Percentiles rank a stretch among this genome's conserved stretches.
Conservation (phyloP, 1,140 invertebrate genomes). For the Brachionus plicatilis region DNA sequence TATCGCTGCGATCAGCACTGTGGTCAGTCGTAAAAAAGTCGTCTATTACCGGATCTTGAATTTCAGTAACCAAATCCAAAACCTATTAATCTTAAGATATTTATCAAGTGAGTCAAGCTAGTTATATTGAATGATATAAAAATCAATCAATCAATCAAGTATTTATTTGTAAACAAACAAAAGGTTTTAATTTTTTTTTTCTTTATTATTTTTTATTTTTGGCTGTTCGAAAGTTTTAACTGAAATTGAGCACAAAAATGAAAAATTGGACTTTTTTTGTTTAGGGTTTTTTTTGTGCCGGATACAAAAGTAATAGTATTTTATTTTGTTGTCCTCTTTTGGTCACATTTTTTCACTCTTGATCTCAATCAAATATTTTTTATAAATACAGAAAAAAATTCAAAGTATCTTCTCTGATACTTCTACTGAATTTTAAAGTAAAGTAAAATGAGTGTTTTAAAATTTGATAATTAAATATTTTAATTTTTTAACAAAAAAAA, state of each 20-base stretch:
- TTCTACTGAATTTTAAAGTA: no score
- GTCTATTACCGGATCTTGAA: constrained; percentile 23
- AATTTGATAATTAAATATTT: no score
- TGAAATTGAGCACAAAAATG: constrained; percentile 16
- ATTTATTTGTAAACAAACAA: neutral
- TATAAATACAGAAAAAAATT: no score
- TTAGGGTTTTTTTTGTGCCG: neutral
- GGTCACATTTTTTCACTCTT: no score
- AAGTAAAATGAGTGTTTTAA: no score
- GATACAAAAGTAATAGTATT: neutral
- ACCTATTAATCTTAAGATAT: constrained; percentile 33
- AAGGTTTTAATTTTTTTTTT: neutral
- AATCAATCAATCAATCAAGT: constrained; percentile 23
- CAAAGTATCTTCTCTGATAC: no score
- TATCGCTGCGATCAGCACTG: neutral
- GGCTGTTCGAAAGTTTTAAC: neutral
- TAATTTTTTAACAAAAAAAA: no score
- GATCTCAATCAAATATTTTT: no score
- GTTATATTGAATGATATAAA: constrained; percentile 28
- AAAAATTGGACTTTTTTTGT: neutral
- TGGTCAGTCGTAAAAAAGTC: neutral
- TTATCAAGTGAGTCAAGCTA: constrained; percentile 18
- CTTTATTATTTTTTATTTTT: neutral
- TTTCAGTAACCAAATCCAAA: constrained; percentile 34
- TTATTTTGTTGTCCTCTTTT: no score